Percentiles rank a stretch among this genome's conserved stretches.
Conservation (phyloP, 2,888 invertebrate genomes). For the Dolichomitus sp. region DNA sequence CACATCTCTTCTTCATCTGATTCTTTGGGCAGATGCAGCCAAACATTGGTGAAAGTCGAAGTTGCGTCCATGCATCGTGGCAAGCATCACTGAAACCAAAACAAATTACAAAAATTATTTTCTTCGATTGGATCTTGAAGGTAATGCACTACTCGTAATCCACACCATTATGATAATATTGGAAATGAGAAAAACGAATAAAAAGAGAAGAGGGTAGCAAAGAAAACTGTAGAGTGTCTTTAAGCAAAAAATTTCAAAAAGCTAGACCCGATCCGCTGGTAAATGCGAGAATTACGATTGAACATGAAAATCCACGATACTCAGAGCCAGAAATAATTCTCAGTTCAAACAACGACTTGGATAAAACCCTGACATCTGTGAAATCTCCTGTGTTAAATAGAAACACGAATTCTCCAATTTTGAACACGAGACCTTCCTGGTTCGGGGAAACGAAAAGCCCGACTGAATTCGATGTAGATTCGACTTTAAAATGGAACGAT, state of each 20-base stretch:
- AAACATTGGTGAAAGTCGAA: constrained; percentile 95
- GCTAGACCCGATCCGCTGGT: background rate
- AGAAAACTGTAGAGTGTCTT: constrained; percentile 10
- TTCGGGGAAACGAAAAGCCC: background rate
- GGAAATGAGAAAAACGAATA: background rate
- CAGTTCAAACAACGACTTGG: constrained; percentile 2
- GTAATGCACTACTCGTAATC: background rate
- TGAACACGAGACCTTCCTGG: background rate
- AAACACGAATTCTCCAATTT: background rate
- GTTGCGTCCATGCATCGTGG: constrained; percentile 95
- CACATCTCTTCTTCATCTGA: constrained; percentile 95
- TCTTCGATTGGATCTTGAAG: background rate
- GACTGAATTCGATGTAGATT: background rate
- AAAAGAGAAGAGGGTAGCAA: constrained; percentile 15
- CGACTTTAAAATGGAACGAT: constrained; percentile 12
- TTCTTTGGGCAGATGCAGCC: constrained; percentile 97
- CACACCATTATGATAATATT: constrained; percentile 22
- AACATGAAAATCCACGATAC: background rate
- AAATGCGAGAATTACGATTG: background rate
- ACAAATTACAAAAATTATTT: constrained; percentile 14
- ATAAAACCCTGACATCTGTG: background rate
- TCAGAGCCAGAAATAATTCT: background rate
- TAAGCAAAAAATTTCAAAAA: constrained; percentile 2
- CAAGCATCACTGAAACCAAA: constrained; percentile 91
- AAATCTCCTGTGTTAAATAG: background rate